Conservation (phyloP, 2,113 vertebrate genomes). For the Lycaon pictus region DNA sequence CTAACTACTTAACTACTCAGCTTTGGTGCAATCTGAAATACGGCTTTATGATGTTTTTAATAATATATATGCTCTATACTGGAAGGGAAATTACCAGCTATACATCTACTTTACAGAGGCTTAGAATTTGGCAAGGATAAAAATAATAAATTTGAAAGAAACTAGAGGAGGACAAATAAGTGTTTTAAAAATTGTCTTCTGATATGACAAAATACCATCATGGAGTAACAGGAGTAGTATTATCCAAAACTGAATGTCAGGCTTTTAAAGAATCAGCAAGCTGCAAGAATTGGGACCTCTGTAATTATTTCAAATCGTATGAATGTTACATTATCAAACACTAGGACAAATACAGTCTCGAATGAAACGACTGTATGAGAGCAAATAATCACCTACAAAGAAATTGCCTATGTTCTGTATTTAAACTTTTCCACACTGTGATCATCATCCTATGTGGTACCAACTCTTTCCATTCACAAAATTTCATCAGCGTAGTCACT, state of each 20-base stretch:
- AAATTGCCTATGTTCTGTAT: conserved; percentile 1
- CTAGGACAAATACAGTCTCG: conserved; percentile 4
- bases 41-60: neutral
- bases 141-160: neutral
- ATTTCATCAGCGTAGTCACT: conserved; percentile 31
- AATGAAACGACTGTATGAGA: conserved; percentile 2
- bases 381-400: conserved; percentile 17
- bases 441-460: neutral
- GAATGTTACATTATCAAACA: conserved; percentile 66
- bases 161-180: neutral
- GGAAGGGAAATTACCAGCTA: neutral
- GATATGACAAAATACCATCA: conserved; percentile 59
- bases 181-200: conserved; percentile 29
- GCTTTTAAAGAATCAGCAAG: conserved; percentile 67
- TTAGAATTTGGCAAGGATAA: neutral
- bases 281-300: conserved; percentile 15
- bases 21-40: conserved; percentile 41
- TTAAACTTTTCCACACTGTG: conserved; percentile 32
- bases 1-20: neutral
- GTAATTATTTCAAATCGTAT: conserved; percentile 22
- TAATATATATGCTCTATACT: neutral
- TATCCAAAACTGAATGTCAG: conserved; percentile 63
- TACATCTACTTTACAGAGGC: neutral
- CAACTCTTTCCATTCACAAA: conserved; percentile 21
- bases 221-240: conserved; percentile 4